phyloP scores from a whole-genome alignment of 2,797 vertebrate species.

The Knipowitschia caucasica region DNA sequence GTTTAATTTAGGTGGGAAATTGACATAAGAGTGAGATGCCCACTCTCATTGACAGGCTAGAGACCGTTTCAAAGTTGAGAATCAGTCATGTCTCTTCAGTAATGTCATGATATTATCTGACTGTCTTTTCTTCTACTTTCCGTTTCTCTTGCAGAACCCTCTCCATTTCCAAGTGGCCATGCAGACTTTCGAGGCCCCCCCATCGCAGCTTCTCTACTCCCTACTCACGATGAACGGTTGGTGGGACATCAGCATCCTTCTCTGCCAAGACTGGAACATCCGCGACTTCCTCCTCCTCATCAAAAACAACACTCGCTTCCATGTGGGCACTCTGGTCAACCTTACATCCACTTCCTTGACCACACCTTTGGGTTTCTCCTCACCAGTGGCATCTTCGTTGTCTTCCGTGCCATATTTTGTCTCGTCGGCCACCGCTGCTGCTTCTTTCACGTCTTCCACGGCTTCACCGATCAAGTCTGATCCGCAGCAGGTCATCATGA shows the following conservation, averaged over 20 bases:
- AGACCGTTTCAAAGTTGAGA: too few relatives aligned
- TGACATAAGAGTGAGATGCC: too few relatives aligned
- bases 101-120: too few relatives aligned
- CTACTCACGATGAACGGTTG: slow-evolving; percentile 94
- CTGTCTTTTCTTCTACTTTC: slow-evolving; percentile 16
- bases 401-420: slow-evolving; percentile 48
- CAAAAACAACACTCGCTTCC: slow-evolving; percentile 89
- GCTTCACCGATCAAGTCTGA: slow-evolving; percentile 50
- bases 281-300: slow-evolving; percentile 86
- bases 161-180: slow-evolving; percentile 95
- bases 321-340: slow-evolving; percentile 86
- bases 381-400: slow-evolving; percentile 24
- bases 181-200: slow-evolving; percentile 74
- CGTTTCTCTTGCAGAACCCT: slow-evolving; percentile 79
- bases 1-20: too few relatives aligned
- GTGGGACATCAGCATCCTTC: slow-evolving; percentile 92
- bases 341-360: slow-evolving; percentile 70
- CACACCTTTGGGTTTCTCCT: slow-evolving; percentile 29
- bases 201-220: slow-evolving; percentile 84
- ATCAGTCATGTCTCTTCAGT: too few relatives aligned
- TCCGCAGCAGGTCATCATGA: slow-evolving; percentile 77
- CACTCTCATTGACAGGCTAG: too few relatives aligned
- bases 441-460: slow-evolving; percentile 32
- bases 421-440: not conserved
- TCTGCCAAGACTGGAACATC: slow-evolving; percentile 93